Base-by-base conservation (phyloP, 2,113 vertebrate species). In the Psammodynastes pulverulentus region DNA sequence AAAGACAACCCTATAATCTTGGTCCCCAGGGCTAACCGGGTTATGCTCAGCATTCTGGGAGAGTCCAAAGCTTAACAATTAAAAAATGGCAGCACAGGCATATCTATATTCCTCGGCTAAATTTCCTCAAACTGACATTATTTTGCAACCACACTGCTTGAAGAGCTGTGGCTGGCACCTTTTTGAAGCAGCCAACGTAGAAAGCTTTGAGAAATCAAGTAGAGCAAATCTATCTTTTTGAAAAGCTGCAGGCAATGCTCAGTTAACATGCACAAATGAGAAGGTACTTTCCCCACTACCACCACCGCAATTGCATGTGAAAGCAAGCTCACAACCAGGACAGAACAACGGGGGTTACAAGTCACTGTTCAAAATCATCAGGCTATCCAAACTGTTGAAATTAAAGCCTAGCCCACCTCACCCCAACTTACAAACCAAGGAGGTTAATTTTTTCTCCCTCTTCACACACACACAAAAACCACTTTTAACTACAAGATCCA, bases 11-110 rank as follows among this genome's bases (percentile, higher is more conserved):
- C 48, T 84, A 91, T 93, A 67, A 93, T 89, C 89, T 92, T 92
- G 58, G 92, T 89, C 49, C 94, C 93, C 91, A 96, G 94, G 91
- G 53, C 87, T 24, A 94, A 89, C 79, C 92, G 92, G 54, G 94
- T 94, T 89, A 94, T 48, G 12, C 93, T 93, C 89, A 96, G 88
- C 97, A 97, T 97, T 56, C 89, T 94, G 88, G 39, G n/a, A 62
- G 23, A 91, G 52, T 92, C 88, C 87, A 21, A 93, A 88, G 56
- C 67, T 90, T 88, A 90, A 54, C 86, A 90, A 19, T 89, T 7
- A 91, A 56, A 39, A 89, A 86, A 39, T 19, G 46, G 87, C 6
- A 79, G 21, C 23, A n/a, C 24, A 19, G 46, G 21, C 12, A 92
- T 51, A 24, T 39, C 19, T 24, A 34, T n/a, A 15, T 58, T 43